These are phyloP conservation scores for Adelges cooleyi DNA, from an alignment of 1,140 invertebrate species.

Conservation along the genomic window DNA sequence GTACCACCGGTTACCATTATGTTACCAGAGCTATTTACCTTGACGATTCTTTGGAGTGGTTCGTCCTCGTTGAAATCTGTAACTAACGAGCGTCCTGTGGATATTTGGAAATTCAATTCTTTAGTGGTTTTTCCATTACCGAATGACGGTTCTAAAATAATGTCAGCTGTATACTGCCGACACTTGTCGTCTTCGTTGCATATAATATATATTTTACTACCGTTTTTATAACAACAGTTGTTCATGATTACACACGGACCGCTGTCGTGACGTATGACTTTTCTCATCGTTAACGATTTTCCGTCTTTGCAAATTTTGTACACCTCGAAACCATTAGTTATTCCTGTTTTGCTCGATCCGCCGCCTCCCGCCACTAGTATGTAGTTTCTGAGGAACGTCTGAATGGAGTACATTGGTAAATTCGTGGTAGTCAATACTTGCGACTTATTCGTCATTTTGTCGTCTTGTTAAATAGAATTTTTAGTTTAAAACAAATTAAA, in stretches of 20 bases:
- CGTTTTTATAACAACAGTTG: constrained; percentile 56
- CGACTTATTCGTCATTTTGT: background rate
- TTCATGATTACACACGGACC: constrained; percentile 87
- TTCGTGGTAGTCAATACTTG: constrained; percentile 64
- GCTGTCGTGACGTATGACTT: constrained; percentile 77
- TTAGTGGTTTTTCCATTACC: background rate
- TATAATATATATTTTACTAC: constrained; percentile 60
- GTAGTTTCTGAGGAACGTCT: constrained; percentile 81
- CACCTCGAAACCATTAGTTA: constrained; percentile 87
- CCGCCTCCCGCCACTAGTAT: constrained; percentile 90
- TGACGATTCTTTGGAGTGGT: constrained; percentile 73
- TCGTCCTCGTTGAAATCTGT: constrained; percentile 46
- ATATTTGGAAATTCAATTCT: constrained; percentile 15
- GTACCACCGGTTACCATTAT: constrained; percentile 81
- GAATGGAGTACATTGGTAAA: constrained; percentile 83
- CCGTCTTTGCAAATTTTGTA: background rate
- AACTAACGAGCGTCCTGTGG: background rate
- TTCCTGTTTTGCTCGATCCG: constrained; percentile 86
- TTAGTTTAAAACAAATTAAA: no score
- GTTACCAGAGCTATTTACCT: constrained; percentile 61
- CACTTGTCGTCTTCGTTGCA: constrained; percentile 85
- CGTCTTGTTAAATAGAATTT: no score
- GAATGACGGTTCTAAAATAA: constrained; percentile 30
- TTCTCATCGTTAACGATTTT: constrained; percentile 38
- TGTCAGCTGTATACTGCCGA: constrained; percentile 64